These are phyloP conservation scores for Girardinichthys multiradiatus DNA, from an alignment of 2,113 vertebrate genomes.

Conservation along the genomic window DNA sequence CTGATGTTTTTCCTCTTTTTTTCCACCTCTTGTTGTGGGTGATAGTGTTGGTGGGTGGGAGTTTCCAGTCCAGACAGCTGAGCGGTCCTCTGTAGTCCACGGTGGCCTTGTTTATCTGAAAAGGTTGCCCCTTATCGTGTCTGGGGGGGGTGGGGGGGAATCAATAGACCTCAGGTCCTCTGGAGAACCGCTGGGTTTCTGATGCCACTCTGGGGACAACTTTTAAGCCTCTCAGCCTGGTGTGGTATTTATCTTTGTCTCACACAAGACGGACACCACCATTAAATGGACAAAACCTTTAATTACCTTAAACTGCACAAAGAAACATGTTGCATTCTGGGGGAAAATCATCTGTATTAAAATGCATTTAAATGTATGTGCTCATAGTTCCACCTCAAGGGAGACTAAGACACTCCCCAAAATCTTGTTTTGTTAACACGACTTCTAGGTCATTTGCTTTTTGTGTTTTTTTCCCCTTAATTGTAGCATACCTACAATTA, in stretches of 20 bases:
- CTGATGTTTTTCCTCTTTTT: conserved; percentile 52
- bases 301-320: neutral
- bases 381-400: too few relatives aligned
- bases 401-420: neutral
- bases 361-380: too few relatives aligned
- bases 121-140: conserved; percentile 74
- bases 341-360: neutral
- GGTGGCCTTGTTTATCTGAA: conserved; percentile 78
- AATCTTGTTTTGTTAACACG: too few relatives aligned
- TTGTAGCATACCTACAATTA: too few relatives aligned
- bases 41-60: conserved; percentile 50
- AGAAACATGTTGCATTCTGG: neutral
- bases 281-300: conserved; percentile 4
- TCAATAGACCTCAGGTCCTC: conserved; percentile 75
- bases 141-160: conserved; percentile 64
- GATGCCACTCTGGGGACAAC: conserved; percentile 65
- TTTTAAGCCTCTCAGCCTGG: conserved; percentile 61
- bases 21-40: conserved; percentile 21
- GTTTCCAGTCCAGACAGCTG: conserved; percentile 62
- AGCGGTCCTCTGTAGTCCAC: conserved; percentile 70
- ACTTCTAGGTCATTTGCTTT: too few relatives aligned
- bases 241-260: conserved; percentile 67
- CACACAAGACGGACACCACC: conserved; percentile 55
- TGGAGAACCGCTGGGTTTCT: conserved; percentile 68
- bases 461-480: too few relatives aligned